Base-by-base conservation (phyloP, 1,140 invertebrate species). In the Cydia strobilella region DNA sequence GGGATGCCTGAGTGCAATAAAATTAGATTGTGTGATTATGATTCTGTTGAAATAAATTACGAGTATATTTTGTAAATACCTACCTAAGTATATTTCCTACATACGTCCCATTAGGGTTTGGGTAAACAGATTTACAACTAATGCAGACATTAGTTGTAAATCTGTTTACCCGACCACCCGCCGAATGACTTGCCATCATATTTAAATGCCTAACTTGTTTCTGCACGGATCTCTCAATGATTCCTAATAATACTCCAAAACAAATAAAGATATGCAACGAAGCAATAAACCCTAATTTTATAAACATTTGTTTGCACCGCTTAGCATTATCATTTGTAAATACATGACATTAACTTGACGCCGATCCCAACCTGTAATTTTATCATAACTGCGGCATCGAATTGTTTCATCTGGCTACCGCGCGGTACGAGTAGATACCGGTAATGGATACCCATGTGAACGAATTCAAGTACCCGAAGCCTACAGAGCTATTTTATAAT, bases 401-500 rank as follows among this genome's bases (percentile, higher is more conserved):
- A 77, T 77, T 79, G 79, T 76, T 83, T 82, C 77, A 77, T 79
- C 79, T 78, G 59, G 74, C 77, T 76, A 80, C 78, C 71, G 54
- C 51, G 51, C 20, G 54, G 77, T n/a, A n/a, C n/a, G n/a, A n/a
- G n/a, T 75, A 74, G 79, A 78, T 72, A 76, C 74, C 48, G n/a
- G 77, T 80, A 75, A 76, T 80, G 69, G 74, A 75, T 75, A 79
- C 51, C 73, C 54, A 79, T 79, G 76, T 72, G 80, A 80, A 82
- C 78, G 66, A 80, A 80, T 77, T 82, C 77, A 84, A 86, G 82
- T 86, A 79, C 76, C 72, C 75, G 62, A 76, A 80, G 79, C 73
- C 59, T 73, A 80, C 77, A 74, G 73, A 84, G 79, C 74, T 86
- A 84, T 84, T 86, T 86, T 85, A 84, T 85, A 84, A 84, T 82